Percentiles rank a stretch among this genome's conserved stretches.
These are phyloP conservation scores for Darevskia mixta DNA, from an alignment of 2,797 vertebrate species.

Conservation along the genomic window DNA sequence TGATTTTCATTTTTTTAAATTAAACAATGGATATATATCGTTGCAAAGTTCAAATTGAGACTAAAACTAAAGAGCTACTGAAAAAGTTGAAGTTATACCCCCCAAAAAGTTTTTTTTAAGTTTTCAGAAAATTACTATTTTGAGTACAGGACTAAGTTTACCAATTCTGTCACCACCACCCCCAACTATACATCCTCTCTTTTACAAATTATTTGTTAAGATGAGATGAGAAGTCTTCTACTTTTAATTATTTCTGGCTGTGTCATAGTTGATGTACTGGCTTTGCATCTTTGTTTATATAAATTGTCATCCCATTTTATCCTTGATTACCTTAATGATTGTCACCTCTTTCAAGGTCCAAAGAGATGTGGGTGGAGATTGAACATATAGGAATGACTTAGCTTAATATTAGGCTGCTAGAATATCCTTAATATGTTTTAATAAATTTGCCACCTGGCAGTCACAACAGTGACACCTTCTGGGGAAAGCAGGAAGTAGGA, in stretches of 20 bases:
- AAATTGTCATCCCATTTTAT: slow-evolving; percentile 44
- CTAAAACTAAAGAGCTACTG: neutral
- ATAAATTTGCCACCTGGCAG: slow-evolving; percentile 60
- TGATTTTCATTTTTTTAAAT: neutral
- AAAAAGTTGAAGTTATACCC: too few species aligned
- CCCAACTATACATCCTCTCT: neutral
- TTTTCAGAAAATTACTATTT: neutral
- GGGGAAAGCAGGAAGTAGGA: slow-evolving; percentile 55
- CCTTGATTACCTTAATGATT: slow-evolving; percentile 41
- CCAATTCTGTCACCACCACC: neutral
- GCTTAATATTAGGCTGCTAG: slow-evolving; percentile 32
- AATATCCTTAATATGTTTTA: slow-evolving; percentile 39
- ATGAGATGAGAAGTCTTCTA: neutral
- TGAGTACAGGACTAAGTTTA: neutral
- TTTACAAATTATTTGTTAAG: slow-evolving; percentile 20
- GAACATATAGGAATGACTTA: slow-evolving; percentile 44
- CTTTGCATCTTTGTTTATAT: neutral
- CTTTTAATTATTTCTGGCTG: neutral
- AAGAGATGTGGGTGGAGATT: slow-evolving; percentile 20
- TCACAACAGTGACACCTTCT: slow-evolving; percentile 81
- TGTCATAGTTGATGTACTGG: neutral
- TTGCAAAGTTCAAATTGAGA: neutral
- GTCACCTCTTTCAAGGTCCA: slow-evolving; percentile 16
- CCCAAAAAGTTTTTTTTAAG: too few species aligned
- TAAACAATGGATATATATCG: neutral